Percentiles rank a stretch among this genome's conserved stretches.
Conservation (phyloP, 2,113 vertebrate genomes). For the Callorhinus ursinus region DNA sequence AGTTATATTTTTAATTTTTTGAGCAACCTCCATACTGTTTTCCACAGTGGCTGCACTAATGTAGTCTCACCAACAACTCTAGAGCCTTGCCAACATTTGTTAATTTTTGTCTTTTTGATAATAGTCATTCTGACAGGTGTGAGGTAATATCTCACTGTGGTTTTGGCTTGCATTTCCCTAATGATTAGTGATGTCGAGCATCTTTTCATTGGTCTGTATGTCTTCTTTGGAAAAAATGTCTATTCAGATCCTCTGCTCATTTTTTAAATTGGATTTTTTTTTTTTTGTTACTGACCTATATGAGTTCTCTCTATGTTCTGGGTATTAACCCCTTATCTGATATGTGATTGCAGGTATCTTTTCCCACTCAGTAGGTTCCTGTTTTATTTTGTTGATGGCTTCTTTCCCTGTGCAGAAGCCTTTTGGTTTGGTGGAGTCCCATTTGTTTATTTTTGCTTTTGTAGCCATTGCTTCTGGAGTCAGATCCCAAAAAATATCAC, state of each 20-base stretch:
- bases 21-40: background rate
- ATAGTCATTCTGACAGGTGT: background rate
- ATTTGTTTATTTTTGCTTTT: background rate
- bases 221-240: background rate
- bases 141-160: background rate
- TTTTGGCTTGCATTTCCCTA: background rate
- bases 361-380: background rate
- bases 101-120: background rate
- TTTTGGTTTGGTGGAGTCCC: background rate
- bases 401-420: background rate
- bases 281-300: background rate
- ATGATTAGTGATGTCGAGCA: background rate
- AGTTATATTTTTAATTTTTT: background rate
- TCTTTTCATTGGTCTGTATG: background rate
- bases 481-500: background rate
- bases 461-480: background rate
- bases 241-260: background rate
- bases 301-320: background rate
- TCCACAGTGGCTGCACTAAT: background rate
- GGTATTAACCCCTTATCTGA: background rate
- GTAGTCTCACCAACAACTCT: background rate
- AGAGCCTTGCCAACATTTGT: background rate
- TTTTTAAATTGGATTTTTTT: background rate
- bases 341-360: background rate
- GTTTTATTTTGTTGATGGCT: background rate